These are phyloP conservation scores for Oxygymnocypris stewartii DNA, from an alignment of 2,113 vertebrate species.

Conservation along the genomic window DNA sequence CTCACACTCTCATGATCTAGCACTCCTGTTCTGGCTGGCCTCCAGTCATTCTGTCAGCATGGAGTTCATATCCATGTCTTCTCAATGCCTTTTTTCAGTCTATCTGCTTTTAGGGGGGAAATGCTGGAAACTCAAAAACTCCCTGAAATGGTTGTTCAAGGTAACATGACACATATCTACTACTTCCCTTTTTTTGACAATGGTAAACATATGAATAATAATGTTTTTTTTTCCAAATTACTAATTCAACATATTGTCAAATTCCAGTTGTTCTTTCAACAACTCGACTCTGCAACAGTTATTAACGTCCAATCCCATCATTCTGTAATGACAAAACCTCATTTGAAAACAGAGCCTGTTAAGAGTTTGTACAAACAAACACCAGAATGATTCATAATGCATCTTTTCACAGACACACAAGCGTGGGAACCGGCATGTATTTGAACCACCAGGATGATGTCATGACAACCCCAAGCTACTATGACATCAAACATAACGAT, in stretches of 20 bases:
- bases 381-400: background rate
- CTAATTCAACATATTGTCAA: background rate
- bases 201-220: background rate
- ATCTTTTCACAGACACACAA: background rate
- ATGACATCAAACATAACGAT: constrained; percentile 18
- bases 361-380: constrained; percentile 18
- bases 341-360: background rate
- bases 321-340: background rate
- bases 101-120: background rate
- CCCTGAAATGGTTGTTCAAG: background rate
- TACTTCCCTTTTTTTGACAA: background rate
- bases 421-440: background rate
- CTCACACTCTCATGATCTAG: constrained; percentile 23
- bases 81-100: too few species aligned
- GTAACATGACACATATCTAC: background rate
- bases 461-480: constrained; percentile 34
- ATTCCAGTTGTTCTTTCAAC: background rate
- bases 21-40: constrained; percentile 48
- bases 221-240: background rate
- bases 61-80: background rate
- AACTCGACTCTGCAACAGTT: background rate
- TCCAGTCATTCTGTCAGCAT: constrained; percentile 16
- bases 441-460: constrained; percentile 12
- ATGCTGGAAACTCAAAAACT: background rate
- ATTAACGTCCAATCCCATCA: background rate